Base-by-base conservation (phyloP, 2,113 vertebrate species). In the Paralichthys olivaceus region DNA sequence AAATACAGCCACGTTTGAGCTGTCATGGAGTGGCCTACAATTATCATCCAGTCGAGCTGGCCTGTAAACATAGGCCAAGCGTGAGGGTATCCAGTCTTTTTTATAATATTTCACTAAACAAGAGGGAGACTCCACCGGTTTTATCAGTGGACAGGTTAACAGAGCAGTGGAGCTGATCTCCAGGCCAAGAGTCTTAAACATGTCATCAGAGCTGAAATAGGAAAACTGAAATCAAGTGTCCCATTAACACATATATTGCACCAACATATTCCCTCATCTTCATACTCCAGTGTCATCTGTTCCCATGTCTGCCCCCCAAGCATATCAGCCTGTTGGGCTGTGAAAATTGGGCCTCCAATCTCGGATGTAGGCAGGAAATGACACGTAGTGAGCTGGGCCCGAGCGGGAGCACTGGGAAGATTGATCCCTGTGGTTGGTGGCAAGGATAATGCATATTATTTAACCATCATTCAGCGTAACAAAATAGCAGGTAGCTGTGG, bases 371-470 rank as follows among this genome's bases (percentile, higher is more conserved):
- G 87, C 85, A 89, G 91, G 87, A 92, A 90, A 92, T 93, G 87
- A 91, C 84, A 89, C 83, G 53, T 26, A 40, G 57, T 73, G 53
- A 87, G 78, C 59, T 28, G 32, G 73, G 68, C 59, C 77, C 32
- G 69, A 79, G 79, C 77, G 32, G 68, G 56, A 89, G 81, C 76
- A 70, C 78, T 65, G 89, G 81, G 81, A 79, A 90, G 90, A 94
- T 93, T 92, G 88, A 92, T 91, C 90, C 89, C 84, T 77, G 75
- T 72, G 84, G 85, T 90, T 72, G 78, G 79, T 84, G 86, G 84
- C 83, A 74, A 79, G 90, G 89, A 93, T 94, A 93, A 94, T 91
- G 86, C 85, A 90, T 93, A 90, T 93, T 84, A 94, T 94, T 93
- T 90, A 84, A 90, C 83, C 70, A 84, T 86, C 80, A 88, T 80